These are phyloP conservation scores for Isaurus tuberculatus DNA, from an alignment of 92 coral and sea anemone species.

Conservation along the genomic window DNA sequence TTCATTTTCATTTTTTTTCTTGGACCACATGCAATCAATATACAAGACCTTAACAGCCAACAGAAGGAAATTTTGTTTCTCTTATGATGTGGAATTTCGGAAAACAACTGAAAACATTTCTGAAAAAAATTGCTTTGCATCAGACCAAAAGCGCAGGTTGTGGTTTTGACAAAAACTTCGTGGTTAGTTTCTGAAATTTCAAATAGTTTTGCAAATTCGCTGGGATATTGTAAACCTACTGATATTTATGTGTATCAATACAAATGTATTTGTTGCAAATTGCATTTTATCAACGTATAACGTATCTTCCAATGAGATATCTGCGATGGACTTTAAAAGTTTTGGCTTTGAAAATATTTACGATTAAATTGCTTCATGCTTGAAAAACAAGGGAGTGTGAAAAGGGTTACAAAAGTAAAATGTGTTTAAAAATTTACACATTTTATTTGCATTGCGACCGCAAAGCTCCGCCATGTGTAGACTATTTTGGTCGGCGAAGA, in stretches of 20 bases:
- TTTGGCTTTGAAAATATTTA: not conserved
- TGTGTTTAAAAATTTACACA: constrained; percentile 47
- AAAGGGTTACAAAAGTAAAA: not conserved
- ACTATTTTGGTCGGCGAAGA: constrained; percentile 42
- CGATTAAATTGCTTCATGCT: not conserved
- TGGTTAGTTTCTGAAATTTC: not conserved
- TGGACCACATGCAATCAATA: not conserved
- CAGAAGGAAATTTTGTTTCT: not conserved
- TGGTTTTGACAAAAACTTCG: not conserved
- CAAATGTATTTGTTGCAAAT: not conserved
- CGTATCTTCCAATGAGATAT: not conserved
- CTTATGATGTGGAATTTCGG: not conserved
- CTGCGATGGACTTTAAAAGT: not conserved
- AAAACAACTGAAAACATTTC: not conserved
- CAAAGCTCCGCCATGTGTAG: constrained; percentile 6
- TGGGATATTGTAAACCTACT: no score
- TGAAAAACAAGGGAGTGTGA: constrained; percentile 5
- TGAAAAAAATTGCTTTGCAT: not conserved
- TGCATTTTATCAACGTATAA: not conserved
- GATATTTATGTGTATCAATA: not conserved
- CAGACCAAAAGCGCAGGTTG: constrained; percentile 19
- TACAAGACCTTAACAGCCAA: not conserved
- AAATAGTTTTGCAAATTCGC: not conserved
- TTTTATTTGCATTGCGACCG: constrained; percentile 23
- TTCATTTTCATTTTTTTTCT: not conserved